Base-by-base conservation (phyloP, 2,888 invertebrate species). In the Andrena hattorfiana region DNA sequence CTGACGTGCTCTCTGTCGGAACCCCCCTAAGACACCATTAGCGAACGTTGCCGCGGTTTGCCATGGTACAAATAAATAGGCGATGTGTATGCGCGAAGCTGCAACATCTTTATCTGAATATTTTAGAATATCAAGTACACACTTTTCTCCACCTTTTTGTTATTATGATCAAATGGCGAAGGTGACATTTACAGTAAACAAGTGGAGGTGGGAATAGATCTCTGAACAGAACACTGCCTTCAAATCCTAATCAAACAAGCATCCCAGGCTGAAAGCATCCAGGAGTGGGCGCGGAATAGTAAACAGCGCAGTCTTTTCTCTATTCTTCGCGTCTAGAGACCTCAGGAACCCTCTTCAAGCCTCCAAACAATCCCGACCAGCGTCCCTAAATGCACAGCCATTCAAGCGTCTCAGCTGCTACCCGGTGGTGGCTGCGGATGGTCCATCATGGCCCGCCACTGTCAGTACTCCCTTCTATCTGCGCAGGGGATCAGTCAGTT, bases 371-470 rank as follows among this genome's bases (percentile, higher is more conserved):
- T 72, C 63, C 35, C 23, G n/a, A 64, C 48, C 54, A 26, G 8
- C 28, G 66, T 4, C 76, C 67, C 48, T 54, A 78, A 75, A 78
- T 78, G 67, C 62, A 62, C 67, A 75, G 62, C 66, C 23, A 67
- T 77, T 77, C 60, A 74, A 67, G 49, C 56, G 28, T 51, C 60
- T 54, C 49, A 42, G 49, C 51, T 42, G 20, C 10, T 13, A 8
- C 16, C 26, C 3, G 23, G 1, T 32, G 60, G 23, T 75, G 76
- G 51, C 76, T 74, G 74, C 66, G 35, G 77, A 67, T 74, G 74
- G 77, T 78, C 62, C 67, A 10, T 75, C 76, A 48, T 26, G 23
- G 20, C 10, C 42, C 26, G 42, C 8, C 72, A 51, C 2, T 23
- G 10, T 8, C 42, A 42, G 73, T 5, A 28, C 26, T 2, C 2